Conservation (phyloP, 2,797 vertebrate species). For the Ptychobarbus kaznakovi region DNA sequence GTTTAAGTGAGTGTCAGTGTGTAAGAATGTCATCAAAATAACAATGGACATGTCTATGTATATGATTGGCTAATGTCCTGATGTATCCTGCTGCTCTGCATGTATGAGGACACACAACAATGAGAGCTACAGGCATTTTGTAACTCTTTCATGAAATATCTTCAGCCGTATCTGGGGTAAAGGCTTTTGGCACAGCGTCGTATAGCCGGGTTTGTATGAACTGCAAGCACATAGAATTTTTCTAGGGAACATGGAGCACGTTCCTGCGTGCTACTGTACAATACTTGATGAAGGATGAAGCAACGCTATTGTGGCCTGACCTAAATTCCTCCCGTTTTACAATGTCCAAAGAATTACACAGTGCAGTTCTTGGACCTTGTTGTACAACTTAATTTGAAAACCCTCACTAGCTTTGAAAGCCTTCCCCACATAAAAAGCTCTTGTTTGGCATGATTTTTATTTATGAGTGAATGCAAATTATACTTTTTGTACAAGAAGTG, state of each 20-base stretch:
- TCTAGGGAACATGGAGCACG: slow-evolving; percentile 69
- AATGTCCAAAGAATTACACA: slow-evolving; percentile 71
- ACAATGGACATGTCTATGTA: slow-evolving; percentile 46
- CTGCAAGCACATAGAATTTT: slow-evolving; percentile 17
- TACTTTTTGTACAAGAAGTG: neutral
- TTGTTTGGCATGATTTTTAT: slow-evolving; percentile 1
- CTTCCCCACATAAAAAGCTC: neutral
- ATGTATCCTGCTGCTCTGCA: neutral
- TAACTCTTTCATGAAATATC: neutral
- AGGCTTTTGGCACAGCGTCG: slow-evolving; percentile 53
- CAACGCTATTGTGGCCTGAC: slow-evolving; percentile 76
- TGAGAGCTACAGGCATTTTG: neutral
- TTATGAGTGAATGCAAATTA: neutral
- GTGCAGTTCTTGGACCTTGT: slow-evolving; percentile 59
- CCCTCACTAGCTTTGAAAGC: slow-evolving; percentile 48
- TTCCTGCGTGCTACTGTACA: slow-evolving; percentile 60
- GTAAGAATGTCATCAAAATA: slow-evolving; percentile 22
- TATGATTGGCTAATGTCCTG: neutral
- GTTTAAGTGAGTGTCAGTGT: slow-evolving; percentile 57
- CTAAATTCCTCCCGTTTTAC: slow-evolving; percentile 76
- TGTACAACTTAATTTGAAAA: slow-evolving; percentile 42
- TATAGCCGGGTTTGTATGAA: slow-evolving; percentile 28
- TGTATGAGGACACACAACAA: slow-evolving; percentile 11
- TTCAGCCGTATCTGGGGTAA: slow-evolving; percentile 1
- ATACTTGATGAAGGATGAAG: slow-evolving; percentile 58